phyloP scores from a whole-genome alignment of 2,113 vertebrate genomes.

The Chunga burmeisteri region DNA sequence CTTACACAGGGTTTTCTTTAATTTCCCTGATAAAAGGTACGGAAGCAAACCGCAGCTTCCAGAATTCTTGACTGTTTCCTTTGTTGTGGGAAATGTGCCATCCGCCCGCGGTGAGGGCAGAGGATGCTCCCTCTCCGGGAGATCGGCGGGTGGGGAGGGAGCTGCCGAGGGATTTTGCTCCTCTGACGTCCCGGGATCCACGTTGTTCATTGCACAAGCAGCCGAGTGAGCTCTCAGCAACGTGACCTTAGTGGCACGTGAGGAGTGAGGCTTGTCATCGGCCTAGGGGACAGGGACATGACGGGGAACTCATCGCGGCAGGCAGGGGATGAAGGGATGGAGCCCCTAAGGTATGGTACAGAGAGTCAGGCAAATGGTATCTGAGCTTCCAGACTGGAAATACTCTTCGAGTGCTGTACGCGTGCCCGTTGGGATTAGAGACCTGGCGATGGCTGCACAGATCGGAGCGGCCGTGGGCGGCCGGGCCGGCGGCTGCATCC shows the following conservation, averaged over 20 bases:
- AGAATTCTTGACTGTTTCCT: background rate
- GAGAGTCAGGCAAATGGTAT: background rate
- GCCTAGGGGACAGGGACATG: background rate
- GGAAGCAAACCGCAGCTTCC: background rate
- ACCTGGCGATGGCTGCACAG: fast-evolving
- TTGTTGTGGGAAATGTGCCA: background rate
- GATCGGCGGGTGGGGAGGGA: background rate
- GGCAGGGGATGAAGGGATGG: background rate
- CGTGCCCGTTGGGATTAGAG: fast-evolving
- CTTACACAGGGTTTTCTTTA: background rate
- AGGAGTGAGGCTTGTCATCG: background rate
- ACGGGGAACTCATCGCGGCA: fast-evolving
- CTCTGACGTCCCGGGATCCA: fast-evolving
- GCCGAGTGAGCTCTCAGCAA: background rate
- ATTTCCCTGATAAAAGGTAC: background rate
- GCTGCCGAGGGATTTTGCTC: background rate
- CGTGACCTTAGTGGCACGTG: background rate
- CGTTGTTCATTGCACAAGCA: background rate
- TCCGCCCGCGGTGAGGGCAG: background rate
- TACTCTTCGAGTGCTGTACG: background rate
- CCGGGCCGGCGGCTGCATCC: background rate
- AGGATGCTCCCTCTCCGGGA: background rate
- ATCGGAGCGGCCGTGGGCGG: fast-evolving
- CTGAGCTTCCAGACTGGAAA: background rate
- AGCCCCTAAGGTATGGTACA: fast-evolving